phyloP scores from a whole-genome alignment of 2,888 invertebrate genomes.

The Diarsia rubi region DNA sequence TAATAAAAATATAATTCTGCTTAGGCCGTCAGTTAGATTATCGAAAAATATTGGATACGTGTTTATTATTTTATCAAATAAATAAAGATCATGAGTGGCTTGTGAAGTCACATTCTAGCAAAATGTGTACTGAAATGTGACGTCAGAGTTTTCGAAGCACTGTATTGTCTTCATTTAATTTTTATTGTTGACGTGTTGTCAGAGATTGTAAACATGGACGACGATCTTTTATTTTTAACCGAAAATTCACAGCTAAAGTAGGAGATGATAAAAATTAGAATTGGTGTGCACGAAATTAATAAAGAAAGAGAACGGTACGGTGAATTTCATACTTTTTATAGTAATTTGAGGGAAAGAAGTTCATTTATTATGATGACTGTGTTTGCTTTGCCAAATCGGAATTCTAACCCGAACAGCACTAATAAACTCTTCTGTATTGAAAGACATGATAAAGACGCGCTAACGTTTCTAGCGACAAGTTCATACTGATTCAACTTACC shows the following conservation, averaged over 20 bases:
- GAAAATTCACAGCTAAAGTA: slow-evolving; percentile 56
- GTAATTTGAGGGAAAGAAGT: slow-evolving; percentile 63
- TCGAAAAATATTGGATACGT: too few relatives aligned
- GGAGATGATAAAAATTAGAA: slow-evolving; percentile 64
- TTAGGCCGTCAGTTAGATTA: too few relatives aligned
- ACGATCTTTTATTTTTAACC: slow-evolving; percentile 61
- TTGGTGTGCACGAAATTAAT: slow-evolving; percentile 62
- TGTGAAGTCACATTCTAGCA: too few relatives aligned
- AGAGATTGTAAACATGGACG: slow-evolving; percentile 53
- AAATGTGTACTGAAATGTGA: too few relatives aligned
- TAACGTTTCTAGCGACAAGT: slow-evolving; percentile 2
- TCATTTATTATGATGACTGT: slow-evolving; percentile 8
- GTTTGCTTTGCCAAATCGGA: slow-evolving; percentile 9
- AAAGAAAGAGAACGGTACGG: slow-evolving; percentile 61
- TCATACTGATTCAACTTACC: slow-evolving; percentile 1
- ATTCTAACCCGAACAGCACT: slow-evolving; percentile 8
- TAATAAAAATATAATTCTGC: too few relatives aligned
- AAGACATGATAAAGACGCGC: not conserved
- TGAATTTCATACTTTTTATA: slow-evolving; percentile 63
- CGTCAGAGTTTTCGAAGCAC: too few relatives aligned
- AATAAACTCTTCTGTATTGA: slow-evolving; percentile 8
- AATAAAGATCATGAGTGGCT: too few relatives aligned
- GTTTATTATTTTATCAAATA: too few relatives aligned
- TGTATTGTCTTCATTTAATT: too few relatives aligned
- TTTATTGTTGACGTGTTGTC: too few relatives aligned